Conservation (phyloP, 2,888 invertebrate species). For the Ceratothoa steindachneri region DNA sequence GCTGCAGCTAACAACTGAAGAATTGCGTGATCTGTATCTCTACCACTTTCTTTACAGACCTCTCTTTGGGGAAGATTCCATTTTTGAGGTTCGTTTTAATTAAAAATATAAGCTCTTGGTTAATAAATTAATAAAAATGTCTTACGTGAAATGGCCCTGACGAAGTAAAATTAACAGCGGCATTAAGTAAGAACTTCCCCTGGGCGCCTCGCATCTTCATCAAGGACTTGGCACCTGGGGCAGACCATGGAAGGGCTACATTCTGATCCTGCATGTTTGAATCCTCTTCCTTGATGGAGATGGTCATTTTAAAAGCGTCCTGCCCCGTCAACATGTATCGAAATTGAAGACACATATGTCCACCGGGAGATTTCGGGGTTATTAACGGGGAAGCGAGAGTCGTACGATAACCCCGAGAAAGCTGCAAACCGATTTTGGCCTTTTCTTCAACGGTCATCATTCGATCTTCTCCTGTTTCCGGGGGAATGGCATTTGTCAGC, state of each 20-base stretch:
- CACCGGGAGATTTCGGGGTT: not conserved
- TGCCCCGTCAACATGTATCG: constrained; percentile 32
- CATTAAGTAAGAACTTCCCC: constrained; percentile 25
- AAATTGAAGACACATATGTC: constrained; percentile 17
- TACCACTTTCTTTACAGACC: no score
- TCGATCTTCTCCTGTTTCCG: not conserved
- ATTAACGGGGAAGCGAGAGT: constrained; percentile 22
- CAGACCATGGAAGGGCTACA: not conserved
- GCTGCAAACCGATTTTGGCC: constrained; percentile 14
- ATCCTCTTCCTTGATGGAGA: not conserved
- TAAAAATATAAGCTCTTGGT: no score
- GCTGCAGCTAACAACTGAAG: no score
- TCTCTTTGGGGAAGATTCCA: no score
- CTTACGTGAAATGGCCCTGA: constrained; percentile 22
- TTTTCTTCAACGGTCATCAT: constrained; percentile 29
- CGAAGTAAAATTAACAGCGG: constrained; percentile 34
- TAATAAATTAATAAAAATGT: not conserved
- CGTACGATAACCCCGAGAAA: constrained; percentile 33
- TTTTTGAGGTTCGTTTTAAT: no score
- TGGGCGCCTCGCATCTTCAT: constrained; percentile 30
- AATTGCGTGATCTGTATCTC: no score
- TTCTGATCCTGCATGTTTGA: not conserved
- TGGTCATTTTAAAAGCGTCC: constrained; percentile 35
- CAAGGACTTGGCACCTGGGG: not conserved
- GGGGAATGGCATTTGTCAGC: not conserved